Percentiles rank a stretch among this genome's conserved stretches.
These are phyloP conservation scores for Danio jaintianensis DNA, from an alignment of 2,797 vertebrate genomes.

Conservation along the genomic window DNA sequence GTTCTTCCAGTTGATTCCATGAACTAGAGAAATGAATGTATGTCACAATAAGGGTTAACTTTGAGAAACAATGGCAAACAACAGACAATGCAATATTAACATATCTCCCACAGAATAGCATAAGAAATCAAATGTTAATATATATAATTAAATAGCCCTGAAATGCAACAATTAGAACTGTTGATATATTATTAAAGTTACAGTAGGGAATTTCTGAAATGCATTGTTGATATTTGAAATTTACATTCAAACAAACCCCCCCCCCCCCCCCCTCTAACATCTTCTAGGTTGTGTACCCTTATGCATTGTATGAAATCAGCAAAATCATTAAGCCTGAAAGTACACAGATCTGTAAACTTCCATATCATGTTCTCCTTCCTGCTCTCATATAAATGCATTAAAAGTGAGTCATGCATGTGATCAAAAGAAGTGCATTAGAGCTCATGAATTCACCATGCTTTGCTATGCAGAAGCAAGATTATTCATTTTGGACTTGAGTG, in stretches of 20 bases:
- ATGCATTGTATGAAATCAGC: not conserved
- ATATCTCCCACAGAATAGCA: no score
- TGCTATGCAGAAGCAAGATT: constrained; percentile 14
- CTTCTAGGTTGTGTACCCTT: not conserved
- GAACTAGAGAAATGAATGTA: not conserved
- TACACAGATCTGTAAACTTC: constrained; percentile 43
- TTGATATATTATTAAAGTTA: no score
- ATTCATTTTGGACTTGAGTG: constrained; percentile 20
- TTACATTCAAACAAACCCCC: no score
- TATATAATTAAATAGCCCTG: no score
- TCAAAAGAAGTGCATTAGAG: constrained; percentile 49
- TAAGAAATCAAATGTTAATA: no score
- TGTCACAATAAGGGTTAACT: not conserved
- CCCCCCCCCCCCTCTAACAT: no score
- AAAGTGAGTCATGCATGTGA: constrained; percentile 60
- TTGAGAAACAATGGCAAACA: no score
- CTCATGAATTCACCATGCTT: constrained; percentile 39
- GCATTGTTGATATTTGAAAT: no score
- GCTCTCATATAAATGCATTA: constrained; percentile 60
- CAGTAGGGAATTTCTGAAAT: no score
- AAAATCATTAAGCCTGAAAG: constrained; percentile 1
- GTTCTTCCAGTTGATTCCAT: not conserved
- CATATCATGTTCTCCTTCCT: constrained; percentile 41
- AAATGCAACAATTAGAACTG: no score
- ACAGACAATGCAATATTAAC: not conserved